Conservation (phyloP, 2,113 vertebrate species). For the Scolopax mira region DNA sequence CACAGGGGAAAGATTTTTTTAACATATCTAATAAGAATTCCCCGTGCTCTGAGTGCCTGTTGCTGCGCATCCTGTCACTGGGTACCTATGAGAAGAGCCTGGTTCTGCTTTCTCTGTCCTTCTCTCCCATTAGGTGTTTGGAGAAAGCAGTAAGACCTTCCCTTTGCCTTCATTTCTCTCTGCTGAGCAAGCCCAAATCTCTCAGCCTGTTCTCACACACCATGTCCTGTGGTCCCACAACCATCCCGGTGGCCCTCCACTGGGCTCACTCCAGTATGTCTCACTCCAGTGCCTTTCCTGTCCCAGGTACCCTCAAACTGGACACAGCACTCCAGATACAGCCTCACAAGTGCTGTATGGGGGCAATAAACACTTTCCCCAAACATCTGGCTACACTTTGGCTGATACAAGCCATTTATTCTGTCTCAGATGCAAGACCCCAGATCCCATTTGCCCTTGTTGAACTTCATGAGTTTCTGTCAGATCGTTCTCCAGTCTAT, state of each 20-base stretch:
- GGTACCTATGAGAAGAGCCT: background rate
- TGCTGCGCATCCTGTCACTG: background rate
- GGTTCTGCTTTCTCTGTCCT: background rate
- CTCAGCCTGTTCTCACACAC: background rate
- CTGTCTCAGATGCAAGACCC: background rate
- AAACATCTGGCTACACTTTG: background rate
- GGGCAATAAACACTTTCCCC: background rate
- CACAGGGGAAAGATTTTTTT: background rate
- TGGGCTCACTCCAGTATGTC: too few species aligned
- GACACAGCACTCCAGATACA: background rate
- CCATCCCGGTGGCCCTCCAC: background rate
- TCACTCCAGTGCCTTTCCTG: background rate
- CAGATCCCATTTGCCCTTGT: background rate
- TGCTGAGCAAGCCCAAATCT: background rate
- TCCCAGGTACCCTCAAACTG: background rate
- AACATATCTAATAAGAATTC: background rate
- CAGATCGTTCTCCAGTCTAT: background rate
- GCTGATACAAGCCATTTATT: background rate
- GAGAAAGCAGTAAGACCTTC: background rate
- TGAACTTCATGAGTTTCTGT: background rate
- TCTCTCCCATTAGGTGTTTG: background rate
- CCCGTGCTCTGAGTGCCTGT: background rate
- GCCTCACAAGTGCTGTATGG: background rate
- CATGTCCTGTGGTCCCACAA: background rate
- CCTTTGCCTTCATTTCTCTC: background rate